Evolutionary conservation across 2,888 invertebrate genomes (phyloP).

Genomic region (Chrysina gloriosa): DNA sequence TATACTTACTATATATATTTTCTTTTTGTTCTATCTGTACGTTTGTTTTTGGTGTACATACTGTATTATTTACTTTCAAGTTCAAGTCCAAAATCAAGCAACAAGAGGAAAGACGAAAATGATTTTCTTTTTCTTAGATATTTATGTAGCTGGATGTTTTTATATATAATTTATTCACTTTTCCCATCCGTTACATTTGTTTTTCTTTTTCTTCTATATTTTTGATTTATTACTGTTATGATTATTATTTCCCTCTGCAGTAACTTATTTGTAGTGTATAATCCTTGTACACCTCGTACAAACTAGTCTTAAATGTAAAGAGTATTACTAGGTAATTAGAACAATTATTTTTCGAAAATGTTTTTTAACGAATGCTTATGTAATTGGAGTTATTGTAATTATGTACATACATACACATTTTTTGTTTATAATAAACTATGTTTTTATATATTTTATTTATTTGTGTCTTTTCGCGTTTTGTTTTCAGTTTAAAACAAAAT

Average conservation of each 20-base stretch:
- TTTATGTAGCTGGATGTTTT: constrained; percentile 14
- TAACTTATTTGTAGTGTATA: constrained; percentile 37
- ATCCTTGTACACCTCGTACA: constrained; percentile 41
- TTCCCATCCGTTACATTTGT: background rate
- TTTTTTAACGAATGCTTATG: constrained; percentile 36
- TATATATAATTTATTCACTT: constrained; percentile 23
- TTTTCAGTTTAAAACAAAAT: constrained; percentile 13
- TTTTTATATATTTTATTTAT: constrained; percentile 39
- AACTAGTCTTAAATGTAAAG: constrained; percentile 43
- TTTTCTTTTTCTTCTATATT: constrained; percentile 22
- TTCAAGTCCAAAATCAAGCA: background rate
- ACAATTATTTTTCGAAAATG: constrained; percentile 37
- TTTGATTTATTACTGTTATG: constrained; percentile 10
- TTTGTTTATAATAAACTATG: constrained; percentile 44
- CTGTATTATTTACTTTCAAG: constrained; percentile 22
- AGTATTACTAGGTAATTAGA: constrained; percentile 44
- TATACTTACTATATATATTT: background rate
- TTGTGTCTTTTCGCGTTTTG: constrained; percentile 33
- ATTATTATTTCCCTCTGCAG: constrained; percentile 28
- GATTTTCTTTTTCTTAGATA: constrained; percentile 19
- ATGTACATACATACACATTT: constrained; percentile 39
- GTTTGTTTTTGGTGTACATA: constrained; percentile 24
- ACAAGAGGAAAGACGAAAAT: background rate
- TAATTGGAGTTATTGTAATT: constrained; percentile 41
- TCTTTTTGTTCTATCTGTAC: constrained; percentile 22